Percentiles rank a stretch among this genome's conserved stretches.
phyloP scores from a whole-genome alignment of 1,140 invertebrate genomes.

The Drosophila setifemur region DNA sequence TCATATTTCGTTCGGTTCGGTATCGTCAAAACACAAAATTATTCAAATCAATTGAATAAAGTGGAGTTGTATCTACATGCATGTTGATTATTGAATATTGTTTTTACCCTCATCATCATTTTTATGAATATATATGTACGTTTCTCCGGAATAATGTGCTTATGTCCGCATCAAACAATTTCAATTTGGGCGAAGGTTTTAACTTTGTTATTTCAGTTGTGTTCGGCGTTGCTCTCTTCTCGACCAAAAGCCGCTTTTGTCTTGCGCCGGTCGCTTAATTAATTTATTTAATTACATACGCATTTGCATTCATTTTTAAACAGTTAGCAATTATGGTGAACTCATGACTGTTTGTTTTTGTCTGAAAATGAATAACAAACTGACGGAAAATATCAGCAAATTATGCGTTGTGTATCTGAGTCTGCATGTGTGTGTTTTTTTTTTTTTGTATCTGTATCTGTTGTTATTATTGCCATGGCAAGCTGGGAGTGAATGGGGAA shows the following conservation, averaged over 20 bases:
- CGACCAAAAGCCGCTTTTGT: slow-evolving; percentile 7
- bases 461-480: slow-evolving; percentile 38
- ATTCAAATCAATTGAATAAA: no score
- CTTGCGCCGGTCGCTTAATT: slow-evolving; percentile 52
- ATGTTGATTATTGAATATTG: no score
- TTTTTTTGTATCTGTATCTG: slow-evolving; percentile 7
- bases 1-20: no score
- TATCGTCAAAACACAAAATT: no score
- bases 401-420: slow-evolving; percentile 11
- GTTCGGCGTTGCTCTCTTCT: background rate
- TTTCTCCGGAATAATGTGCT: no score
- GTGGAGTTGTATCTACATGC: no score
- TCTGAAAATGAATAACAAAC: slow-evolving; percentile 35
- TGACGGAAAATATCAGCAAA: slow-evolving; percentile 35
- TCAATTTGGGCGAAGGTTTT: background rate
- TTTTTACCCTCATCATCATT: no score
- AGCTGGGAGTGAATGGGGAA: slow-evolving; percentile 42
- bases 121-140: no score
- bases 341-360: slow-evolving; percentile 45
- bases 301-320: slow-evolving; percentile 73
- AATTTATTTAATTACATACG: slow-evolving; percentile 77
- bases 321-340: slow-evolving; percentile 52
- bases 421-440: background rate
- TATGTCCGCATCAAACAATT: background rate
- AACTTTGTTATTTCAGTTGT: background rate